These are phyloP conservation scores for Drosophila infuscata DNA, from an alignment of 2,888 invertebrate genomes.

Conservation along the genomic window DNA sequence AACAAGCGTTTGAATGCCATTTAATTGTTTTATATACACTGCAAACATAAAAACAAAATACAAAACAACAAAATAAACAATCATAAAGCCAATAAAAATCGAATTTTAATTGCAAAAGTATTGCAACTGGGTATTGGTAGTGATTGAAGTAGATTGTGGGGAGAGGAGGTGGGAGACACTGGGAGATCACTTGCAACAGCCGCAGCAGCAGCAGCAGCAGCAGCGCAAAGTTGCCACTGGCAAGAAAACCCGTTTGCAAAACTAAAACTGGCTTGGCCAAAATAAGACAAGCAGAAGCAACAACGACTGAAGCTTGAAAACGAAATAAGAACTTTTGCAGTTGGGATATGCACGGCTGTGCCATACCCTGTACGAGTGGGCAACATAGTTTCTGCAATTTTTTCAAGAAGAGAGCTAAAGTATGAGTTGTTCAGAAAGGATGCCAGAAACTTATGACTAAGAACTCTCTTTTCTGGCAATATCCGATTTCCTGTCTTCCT, in stretches of 20 bases:
- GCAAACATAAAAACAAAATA: background rate
- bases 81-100: slow-evolving; percentile 62
- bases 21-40: slow-evolving; percentile 74
- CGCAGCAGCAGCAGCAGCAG: background rate
- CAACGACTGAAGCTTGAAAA: background rate
- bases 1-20: slow-evolving; percentile 57
- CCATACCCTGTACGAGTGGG: background rate
- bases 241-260: slow-evolving; percentile 43
- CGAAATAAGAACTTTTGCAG: slow-evolving; percentile 1
- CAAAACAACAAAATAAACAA: slow-evolving; percentile 8
- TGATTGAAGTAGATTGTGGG: background rate
- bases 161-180: rapidly evolving
- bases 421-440: no score
- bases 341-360: background rate
- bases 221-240: background rate
- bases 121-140: background rate
- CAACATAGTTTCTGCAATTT: background rate
- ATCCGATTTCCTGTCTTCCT: background rate
- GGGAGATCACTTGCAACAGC: slow-evolving; percentile 22
- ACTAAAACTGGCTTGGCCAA: slow-evolving; percentile 59
- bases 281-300: slow-evolving; percentile 35
- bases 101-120: slow-evolving; percentile 67
- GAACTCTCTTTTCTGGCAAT: background rate
- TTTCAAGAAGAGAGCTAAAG: background rate
- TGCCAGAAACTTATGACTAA: background rate